Evolutionary conservation across 2,797 vertebrate genomes (phyloP).

Genomic region (Enteromius fasciolatus): DNA sequence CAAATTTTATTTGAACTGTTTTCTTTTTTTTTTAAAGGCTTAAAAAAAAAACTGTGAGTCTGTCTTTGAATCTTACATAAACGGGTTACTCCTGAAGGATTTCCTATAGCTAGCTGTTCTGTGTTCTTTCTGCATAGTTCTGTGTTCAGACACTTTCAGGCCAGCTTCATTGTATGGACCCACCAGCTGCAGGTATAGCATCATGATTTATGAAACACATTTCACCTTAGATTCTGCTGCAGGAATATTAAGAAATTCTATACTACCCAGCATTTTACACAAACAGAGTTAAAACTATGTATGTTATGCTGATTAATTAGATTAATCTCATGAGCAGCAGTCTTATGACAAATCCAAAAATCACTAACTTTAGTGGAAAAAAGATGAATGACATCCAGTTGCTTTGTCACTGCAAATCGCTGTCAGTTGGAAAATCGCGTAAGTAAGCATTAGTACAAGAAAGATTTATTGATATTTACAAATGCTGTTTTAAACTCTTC

Average conservation of each 20-base stretch:
- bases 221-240: constrained; percentile 12
- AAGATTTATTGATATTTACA: neutral
- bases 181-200: neutral
- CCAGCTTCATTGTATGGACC: neutral
- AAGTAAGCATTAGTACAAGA: neutral
- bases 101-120: constrained; percentile 71
- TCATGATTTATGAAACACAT: constrained; percentile 27
- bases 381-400: neutral
- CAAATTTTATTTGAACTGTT: constrained; percentile 37
- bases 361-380: neutral
- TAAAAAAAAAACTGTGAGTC: constrained; percentile 37
- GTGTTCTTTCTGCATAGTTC: constrained; percentile 35
- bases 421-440: neutral
- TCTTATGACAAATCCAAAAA: neutral
- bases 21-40: constrained; percentile 14
- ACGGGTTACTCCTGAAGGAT: constrained; percentile 63
- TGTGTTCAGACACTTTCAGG: constrained; percentile 20
- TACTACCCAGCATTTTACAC: neutral
- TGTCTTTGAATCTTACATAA: constrained; percentile 49
- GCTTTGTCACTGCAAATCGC: neutral
- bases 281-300: neutral
- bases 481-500: neutral
- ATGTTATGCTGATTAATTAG: neutral
- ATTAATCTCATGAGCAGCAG: neutral
- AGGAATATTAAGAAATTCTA: neutral